Evolutionary conservation across 1,140 invertebrate genomes (phyloP).

Genomic region (Watersipora subatra): DNA sequence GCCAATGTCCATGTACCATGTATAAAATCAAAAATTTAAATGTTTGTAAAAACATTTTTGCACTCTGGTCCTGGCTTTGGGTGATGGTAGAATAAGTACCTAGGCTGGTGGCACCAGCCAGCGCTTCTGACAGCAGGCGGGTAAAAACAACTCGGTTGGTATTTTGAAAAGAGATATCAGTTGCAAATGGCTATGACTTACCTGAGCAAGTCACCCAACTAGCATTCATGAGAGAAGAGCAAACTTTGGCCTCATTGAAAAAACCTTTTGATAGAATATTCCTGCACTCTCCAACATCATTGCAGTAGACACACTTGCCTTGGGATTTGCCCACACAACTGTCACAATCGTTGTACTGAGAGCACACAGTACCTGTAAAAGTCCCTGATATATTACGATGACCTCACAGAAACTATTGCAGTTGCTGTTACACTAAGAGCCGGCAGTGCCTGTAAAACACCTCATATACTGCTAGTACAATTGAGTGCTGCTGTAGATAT

Average conservation of each 20-base stretch:
- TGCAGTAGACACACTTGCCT: not conserved
- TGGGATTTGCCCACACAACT: not conserved
- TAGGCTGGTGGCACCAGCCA: not conserved
- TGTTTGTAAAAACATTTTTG: not conserved
- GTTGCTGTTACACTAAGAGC: not conserved
- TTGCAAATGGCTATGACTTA: conserved; percentile 2
- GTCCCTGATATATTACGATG: not conserved
- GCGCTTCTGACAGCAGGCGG: not conserved
- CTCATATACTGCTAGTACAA: not conserved
- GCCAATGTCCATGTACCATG: too few species aligned
- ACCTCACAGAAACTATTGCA: not conserved
- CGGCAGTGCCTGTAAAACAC: not conserved
- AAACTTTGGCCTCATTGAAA: not conserved
- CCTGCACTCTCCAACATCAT: not conserved
- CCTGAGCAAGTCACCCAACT: conserved; percentile 10
- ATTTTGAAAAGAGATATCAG: not conserved
- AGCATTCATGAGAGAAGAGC: not conserved
- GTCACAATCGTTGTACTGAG: not conserved
- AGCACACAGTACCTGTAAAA: not conserved
- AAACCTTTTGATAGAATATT: not conserved
- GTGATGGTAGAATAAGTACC: not conserved
- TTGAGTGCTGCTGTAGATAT: not conserved
- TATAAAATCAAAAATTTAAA: too few species aligned
- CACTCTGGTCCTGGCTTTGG: too few species aligned
- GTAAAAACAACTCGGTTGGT: not conserved